These are phyloP conservation scores for Liasis olivaceus DNA, from an alignment of 2,797 vertebrate genomes.

Conservation along the genomic window DNA sequence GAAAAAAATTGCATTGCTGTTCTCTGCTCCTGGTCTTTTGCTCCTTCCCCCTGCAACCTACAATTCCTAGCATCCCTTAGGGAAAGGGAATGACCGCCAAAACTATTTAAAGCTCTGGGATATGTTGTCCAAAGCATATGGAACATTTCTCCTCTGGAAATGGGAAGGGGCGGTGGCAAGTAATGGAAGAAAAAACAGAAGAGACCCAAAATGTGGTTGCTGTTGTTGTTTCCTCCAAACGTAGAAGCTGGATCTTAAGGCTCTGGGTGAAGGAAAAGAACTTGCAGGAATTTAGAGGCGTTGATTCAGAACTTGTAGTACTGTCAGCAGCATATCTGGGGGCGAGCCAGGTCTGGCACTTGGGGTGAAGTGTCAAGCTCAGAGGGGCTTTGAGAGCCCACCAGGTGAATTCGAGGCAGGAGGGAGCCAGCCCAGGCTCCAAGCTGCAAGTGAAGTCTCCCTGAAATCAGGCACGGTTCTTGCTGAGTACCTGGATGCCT, in stretches of 20 bases:
- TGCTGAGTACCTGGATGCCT: background rate
- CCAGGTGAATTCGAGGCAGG: background rate
- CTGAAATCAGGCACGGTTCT: background rate
- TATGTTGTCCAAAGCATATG: background rate
- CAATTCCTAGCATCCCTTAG: background rate
- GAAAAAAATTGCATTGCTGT: background rate
- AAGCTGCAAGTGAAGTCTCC: background rate
- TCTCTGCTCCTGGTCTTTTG: background rate
- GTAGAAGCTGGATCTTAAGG: background rate
- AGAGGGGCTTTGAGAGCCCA: background rate
- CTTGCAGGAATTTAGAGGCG: background rate
- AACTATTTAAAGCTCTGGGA: background rate
- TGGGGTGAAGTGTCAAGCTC: background rate
- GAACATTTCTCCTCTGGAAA: background rate
- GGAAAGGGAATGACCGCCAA: background rate
- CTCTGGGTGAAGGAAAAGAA: background rate
- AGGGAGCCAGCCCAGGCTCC: background rate
- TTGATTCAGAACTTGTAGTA: background rate
- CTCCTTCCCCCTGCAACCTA: background rate
- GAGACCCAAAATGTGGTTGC: background rate
- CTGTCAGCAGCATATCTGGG: background rate
- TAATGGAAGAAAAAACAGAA: background rate
- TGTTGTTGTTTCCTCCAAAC: background rate
- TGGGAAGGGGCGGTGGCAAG: background rate
- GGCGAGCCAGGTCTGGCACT: background rate